A percentile compares a stretch with the other conserved stretches of the same genome.
phyloP scores from a whole-genome alignment of 1,140 invertebrate genomes.

The Scaptodrosophila lebanonensis region DNA sequence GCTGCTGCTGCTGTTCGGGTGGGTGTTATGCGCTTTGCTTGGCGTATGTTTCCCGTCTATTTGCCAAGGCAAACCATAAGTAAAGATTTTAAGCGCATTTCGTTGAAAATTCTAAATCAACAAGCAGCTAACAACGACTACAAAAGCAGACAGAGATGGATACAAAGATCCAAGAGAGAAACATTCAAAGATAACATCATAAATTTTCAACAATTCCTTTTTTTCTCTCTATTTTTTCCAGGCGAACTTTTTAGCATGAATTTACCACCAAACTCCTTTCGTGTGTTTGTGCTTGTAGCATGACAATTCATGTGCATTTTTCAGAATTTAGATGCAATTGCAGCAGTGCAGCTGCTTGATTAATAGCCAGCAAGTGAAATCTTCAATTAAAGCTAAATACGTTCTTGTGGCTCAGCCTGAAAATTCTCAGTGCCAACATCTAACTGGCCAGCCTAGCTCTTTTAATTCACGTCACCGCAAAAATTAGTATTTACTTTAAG shows the following conservation, averaged over 20 bases:
- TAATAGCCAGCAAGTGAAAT: background rate
- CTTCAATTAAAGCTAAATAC: too few relatives aligned
- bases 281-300: too few relatives aligned
- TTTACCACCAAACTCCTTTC: too few relatives aligned
- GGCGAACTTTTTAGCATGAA: background rate
- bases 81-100: constrained; percentile 70
- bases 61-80: constrained; percentile 58
- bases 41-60: constrained; percentile 24
- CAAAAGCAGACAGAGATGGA: constrained; percentile 13
- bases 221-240: constrained; percentile 6
- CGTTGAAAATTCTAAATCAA: constrained; percentile 46
- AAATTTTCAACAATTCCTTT: constrained; percentile 24
- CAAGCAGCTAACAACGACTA: too few relatives aligned
- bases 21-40: too few relatives aligned
- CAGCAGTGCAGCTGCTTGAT: constrained; percentile 11
- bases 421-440: too few relatives aligned
- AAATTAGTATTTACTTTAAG: constrained; percentile 42
- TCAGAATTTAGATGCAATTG: too few relatives aligned
- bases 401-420: too few relatives aligned
- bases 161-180: constrained; percentile 5
- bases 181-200: constrained; percentile 24
- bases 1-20: too few relatives aligned
- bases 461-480: constrained; percentile 43
- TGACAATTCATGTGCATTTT: too few relatives aligned
- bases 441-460: too few relatives aligned